Evolutionary conservation across 2,888 invertebrate genomes (phyloP), one percentile per base, ranked within the genome.

Genomic region (Agrochola lychnidis): DNA sequence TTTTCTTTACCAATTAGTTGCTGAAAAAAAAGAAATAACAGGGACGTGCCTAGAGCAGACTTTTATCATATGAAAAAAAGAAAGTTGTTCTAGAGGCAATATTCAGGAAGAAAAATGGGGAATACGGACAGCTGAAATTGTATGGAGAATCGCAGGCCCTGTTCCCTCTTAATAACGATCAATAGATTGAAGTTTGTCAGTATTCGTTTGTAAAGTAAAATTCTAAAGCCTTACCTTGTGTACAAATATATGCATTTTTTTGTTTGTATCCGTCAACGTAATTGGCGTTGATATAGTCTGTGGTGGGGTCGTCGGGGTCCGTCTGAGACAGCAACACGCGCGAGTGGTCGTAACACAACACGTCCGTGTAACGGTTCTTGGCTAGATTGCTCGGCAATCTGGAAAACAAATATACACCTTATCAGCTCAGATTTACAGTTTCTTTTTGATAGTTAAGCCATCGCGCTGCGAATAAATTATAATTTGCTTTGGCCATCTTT

Each of bases 211-310:
- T 4, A 69, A n/a, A 68, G 9, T 25, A 51, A 69, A 51, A 25
- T 40, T 22, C 7, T 3, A n/a, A 53, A 53, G n/a, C 90, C 90
- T 92, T 89, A 98, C 98, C 99, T 97, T 99, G 99, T 89, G 99
- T 99, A 91, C 99, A 99, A 92, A 99, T 99, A 96, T 99, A 99
- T 73, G 99, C 99, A 96, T 99, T 99, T 94, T 99, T 99, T 96
- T 99, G 99, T 94, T 99, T 99, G 96, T 99, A 99, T 30, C 99
- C 99, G 96, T 99, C 99, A 73, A 99, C 99, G 95, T 98, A 99
- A 97, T 99, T 99, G 76, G 99, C 99, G 97, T 99, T 99, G 94
- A 99, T 99, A 93, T 99, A 99, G 96, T 99, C 99, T 69, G 98
- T 98, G 90, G 97, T 97, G 85, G 98, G 97, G 91, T 98, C 98